These are phyloP conservation scores for Hippoglossus hippoglossus DNA, from an alignment of 2,797 vertebrate genomes.

Conservation along the genomic window DNA sequence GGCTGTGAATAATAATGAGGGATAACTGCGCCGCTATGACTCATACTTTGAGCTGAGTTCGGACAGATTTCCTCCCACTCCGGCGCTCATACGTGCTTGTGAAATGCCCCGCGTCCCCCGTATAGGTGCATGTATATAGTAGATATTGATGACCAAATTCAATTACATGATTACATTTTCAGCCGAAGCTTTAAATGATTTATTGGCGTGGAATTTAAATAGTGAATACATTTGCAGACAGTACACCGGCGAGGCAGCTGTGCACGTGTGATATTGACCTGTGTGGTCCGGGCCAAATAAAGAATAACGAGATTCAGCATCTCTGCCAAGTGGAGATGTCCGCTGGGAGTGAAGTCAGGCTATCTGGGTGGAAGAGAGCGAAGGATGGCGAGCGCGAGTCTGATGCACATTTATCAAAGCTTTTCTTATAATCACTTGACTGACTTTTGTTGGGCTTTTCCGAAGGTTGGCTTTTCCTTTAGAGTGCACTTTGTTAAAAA, in stretches of 20 bases:
- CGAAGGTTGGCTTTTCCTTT: constrained; percentile 72
- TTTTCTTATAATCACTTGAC: constrained; percentile 74
- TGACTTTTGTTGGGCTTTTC: constrained; percentile 75
- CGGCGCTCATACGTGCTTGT: constrained; percentile 53
- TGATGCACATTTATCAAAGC: constrained; percentile 76
- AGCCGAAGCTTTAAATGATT: constrained; percentile 80
- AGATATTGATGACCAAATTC: constrained; percentile 85
- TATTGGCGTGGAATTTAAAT: constrained; percentile 79
- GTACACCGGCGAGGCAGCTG: constrained; percentile 48
- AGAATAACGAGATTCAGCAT: constrained; percentile 82
- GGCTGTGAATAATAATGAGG: constrained; percentile 77
- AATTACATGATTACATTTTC: constrained; percentile 87
- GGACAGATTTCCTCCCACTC: constrained; percentile 76
- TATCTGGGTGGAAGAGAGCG: constrained; percentile 57
- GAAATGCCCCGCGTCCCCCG: constrained; percentile 53
- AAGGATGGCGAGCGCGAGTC: constrained; percentile 52
- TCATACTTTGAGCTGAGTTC: constrained; percentile 73
- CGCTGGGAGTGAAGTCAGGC: constrained; percentile 71
- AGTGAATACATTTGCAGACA: constrained; percentile 75
- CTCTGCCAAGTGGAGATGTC: constrained; percentile 81
- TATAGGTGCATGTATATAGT: constrained; percentile 64
- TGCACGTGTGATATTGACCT: constrained; percentile 75
- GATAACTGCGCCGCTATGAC: constrained; percentile 75
- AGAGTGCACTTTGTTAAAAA: constrained; percentile 72
- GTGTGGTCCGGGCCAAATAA: constrained; percentile 78